A percentile compares a stretch with the other conserved stretches of the same genome.
Conservation (phyloP, 2,797 vertebrate genomes). For the Knipowitschia caucasica region DNA sequence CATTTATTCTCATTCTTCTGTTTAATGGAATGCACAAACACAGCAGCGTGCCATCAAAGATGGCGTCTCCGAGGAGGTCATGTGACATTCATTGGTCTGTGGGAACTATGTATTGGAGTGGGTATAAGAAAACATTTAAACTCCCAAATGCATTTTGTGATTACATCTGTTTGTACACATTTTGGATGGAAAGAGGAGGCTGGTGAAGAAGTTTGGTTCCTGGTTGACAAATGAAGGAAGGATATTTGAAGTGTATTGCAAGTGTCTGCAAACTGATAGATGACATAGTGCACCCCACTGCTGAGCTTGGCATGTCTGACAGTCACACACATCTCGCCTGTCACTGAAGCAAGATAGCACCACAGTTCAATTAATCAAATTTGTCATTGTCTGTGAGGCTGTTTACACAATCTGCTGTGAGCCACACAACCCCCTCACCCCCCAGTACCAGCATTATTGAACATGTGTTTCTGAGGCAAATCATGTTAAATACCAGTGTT, state of each 20-base stretch:
- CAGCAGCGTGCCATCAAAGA: too few species aligned
- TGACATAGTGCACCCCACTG: slow-evolving; percentile 2
- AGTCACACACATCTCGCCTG: not conserved
- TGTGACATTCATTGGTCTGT: too few species aligned
- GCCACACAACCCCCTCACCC: slow-evolving; percentile 35
- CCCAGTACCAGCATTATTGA: slow-evolving; percentile 7
- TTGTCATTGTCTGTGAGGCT: slow-evolving; percentile 42
- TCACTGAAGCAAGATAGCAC: slow-evolving; percentile 17
- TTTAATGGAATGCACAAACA: too few species aligned
- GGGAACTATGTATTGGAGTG: too few species aligned
- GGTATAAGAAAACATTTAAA: too few species aligned
- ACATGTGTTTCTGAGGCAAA: not conserved
- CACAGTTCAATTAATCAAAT: slow-evolving; percentile 56
- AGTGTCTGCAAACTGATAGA: not conserved
- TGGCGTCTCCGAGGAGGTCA: too few species aligned
- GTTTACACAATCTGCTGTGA: slow-evolving; percentile 45
- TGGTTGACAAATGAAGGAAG: not conserved
- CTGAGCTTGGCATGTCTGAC: slow-evolving; percentile 27
- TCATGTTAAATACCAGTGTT: too few species aligned
- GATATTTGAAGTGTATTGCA: not conserved
- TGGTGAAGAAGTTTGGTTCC: not conserved
- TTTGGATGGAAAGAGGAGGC: not conserved
- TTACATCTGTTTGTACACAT: too few species aligned
- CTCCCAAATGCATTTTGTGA: too few species aligned
- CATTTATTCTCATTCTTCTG: too few species aligned